phyloP scores from a whole-genome alignment of 2,797 vertebrate genomes.

The Sebastiscus tertius region DNA sequence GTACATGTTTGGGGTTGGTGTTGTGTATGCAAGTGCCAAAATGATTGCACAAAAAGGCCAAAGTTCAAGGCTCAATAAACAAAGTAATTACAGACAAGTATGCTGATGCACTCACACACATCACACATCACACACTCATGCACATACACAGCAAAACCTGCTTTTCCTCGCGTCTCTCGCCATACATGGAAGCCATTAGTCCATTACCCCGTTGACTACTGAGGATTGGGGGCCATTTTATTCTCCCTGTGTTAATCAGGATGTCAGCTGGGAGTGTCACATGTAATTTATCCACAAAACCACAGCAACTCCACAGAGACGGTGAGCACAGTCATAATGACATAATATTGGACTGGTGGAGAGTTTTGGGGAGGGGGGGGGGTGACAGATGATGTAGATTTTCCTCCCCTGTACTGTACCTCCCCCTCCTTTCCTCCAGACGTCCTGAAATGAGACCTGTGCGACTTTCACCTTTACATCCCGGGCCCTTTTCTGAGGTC shows the following conservation, averaged over 20 bases:
- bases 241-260: slow-evolving; percentile 74
- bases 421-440: slow-evolving; percentile 41
- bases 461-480: slow-evolving; percentile 51
- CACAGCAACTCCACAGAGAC: slow-evolving; percentile 69
- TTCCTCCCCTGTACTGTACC: slow-evolving; percentile 35
- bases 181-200: slow-evolving; percentile 76
- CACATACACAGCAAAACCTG: slow-evolving; percentile 2
- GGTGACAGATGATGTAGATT: slow-evolving; percentile 68
- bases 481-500: slow-evolving; percentile 20
- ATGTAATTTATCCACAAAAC: slow-evolving; percentile 75
- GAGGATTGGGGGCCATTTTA: slow-evolving; percentile 66
- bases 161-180: slow-evolving; percentile 24
- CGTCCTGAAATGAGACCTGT: slow-evolving; percentile 47
- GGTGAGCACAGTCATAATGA: slow-evolving; percentile 61
- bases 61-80: slow-evolving; percentile 1
- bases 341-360: slow-evolving; percentile 68
- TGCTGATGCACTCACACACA: background rate
- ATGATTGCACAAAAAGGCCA: slow-evolving; percentile 8
- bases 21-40: background rate
- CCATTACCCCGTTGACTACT: slow-evolving; percentile 58
- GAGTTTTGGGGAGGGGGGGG: slow-evolving; percentile 46
- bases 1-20: background rate
- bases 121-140: background rate
- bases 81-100: slow-evolving; percentile 5
- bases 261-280: slow-evolving; percentile 78